phyloP scores from a whole-genome alignment of 2,113 vertebrate species.

The Kobus ellipsiprymnus region DNA sequence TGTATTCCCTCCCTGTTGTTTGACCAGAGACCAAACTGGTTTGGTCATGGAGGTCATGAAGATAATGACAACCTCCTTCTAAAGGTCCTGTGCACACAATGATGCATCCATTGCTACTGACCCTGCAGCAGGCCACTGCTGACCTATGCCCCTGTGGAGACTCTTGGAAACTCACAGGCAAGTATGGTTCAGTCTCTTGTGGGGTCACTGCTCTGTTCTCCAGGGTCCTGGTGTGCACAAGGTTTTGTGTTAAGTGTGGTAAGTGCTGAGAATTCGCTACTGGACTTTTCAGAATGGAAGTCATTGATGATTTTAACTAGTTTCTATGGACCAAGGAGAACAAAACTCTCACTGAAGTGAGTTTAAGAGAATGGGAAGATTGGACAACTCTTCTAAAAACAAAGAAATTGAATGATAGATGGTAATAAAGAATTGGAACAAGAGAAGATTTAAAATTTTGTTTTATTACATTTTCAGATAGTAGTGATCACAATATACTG shows the following conservation, averaged over 20 bases:
- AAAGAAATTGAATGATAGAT: neutral
- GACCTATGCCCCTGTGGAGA: neutral
- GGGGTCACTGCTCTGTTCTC: neutral
- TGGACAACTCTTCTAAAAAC: neutral
- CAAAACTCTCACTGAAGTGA: neutral
- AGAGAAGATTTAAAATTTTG: neutral
- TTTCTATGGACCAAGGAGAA: neutral
- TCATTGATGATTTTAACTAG: neutral
- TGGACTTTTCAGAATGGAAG: neutral
- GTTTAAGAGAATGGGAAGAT: neutral
- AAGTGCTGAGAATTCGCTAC: neutral
- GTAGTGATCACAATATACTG: neutral
- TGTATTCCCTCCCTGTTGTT: neutral
- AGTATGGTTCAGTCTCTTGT: neutral
- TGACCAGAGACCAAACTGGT: neutral
- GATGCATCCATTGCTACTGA: neutral
- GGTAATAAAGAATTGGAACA: neutral
- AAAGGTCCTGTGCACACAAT: neutral
- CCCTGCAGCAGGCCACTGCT: neutral
- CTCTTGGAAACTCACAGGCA: neutral
- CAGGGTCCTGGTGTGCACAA: neutral
- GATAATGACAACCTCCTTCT: neutral
- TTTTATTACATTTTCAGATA: neutral
- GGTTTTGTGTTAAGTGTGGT: neutral
- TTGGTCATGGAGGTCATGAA: neutral